Evolutionary conservation across 2,113 vertebrate species (phyloP).

Genomic region (Antennarius striatus): DNA sequence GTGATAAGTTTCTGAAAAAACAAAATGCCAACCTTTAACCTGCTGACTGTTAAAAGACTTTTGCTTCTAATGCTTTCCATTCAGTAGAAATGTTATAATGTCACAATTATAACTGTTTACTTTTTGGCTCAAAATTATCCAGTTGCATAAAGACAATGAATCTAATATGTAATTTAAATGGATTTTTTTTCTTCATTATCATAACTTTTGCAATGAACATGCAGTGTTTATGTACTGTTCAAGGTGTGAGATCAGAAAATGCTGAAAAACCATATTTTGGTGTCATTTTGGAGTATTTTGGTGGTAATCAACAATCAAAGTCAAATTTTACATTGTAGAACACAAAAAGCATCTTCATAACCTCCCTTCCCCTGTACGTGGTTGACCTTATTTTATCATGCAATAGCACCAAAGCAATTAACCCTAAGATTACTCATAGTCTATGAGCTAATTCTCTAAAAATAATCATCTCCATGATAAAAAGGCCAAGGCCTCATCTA

Average conservation of each 20-base stretch:
- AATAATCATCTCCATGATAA: slow-evolving; percentile 64
- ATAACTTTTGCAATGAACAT: no score
- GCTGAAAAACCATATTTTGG: not conserved
- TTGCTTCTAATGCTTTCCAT: no score
- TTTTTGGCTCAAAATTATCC: no score
- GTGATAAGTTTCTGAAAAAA: not conserved
- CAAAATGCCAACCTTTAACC: not conserved
- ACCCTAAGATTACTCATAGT: slow-evolving; percentile 64
- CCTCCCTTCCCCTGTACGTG: slow-evolving; percentile 32
- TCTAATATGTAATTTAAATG: no score
- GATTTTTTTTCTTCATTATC: no score
- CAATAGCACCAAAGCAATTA: slow-evolving; percentile 67
- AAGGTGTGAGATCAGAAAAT: no score
- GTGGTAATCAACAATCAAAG: not conserved
- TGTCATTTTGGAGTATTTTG: not conserved
- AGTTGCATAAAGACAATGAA: no score
- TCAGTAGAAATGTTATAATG: no score
- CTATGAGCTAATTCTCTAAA: slow-evolving; percentile 72
- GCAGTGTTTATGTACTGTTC: no score
- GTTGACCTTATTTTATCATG: slow-evolving; percentile 68
- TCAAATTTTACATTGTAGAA: not conserved
- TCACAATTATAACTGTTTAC: no score
- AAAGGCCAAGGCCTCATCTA: slow-evolving; percentile 60
- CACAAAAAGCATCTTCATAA: slow-evolving; percentile 18
- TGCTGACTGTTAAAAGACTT: no score